phyloP scores from a whole-genome alignment of 1,140 invertebrate species.

The Bombus pyrosoma region DNA sequence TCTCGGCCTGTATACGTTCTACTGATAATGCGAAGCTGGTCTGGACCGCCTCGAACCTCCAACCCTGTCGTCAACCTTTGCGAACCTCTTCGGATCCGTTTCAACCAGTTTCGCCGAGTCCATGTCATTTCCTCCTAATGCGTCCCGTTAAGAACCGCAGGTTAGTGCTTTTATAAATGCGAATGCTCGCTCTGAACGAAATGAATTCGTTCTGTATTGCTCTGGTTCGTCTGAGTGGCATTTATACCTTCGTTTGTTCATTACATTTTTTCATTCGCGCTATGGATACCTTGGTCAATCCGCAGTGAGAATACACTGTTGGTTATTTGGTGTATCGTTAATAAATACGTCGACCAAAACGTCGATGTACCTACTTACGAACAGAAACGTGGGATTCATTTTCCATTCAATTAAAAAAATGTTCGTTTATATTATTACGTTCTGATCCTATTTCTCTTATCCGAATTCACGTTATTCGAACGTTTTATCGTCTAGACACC shows the following conservation, averaged over 20 bases:
- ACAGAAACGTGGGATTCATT: not conserved
- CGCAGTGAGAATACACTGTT: no score
- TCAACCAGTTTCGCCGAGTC: not conserved
- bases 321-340: not conserved
- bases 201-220: not conserved
- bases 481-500: not conserved
- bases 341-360: not conserved
- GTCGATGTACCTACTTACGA: no score
- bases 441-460: not conserved
- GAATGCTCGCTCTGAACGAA: constrained; percentile 11
- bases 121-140: constrained; percentile 24
- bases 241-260: not conserved
- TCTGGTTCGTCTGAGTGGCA: not conserved
- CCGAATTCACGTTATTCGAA: not conserved
- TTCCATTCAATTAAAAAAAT: not conserved
- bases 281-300: not conserved
- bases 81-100: constrained; percentile 18
- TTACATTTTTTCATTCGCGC: not conserved
- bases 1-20: constrained; percentile 17
- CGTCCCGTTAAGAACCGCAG: not conserved
- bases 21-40: not conserved
- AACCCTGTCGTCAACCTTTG: constrained; percentile 19
- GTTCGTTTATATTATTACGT: no score
- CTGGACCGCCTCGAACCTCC: constrained; percentile 12
- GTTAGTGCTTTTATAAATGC: constrained; percentile 2